A percentile compares a stretch with the other conserved stretches of the same genome.
Evolutionary conservation across 2,888 invertebrate genomes (phyloP).

Genomic region (Lochmaea capreae): DNA sequence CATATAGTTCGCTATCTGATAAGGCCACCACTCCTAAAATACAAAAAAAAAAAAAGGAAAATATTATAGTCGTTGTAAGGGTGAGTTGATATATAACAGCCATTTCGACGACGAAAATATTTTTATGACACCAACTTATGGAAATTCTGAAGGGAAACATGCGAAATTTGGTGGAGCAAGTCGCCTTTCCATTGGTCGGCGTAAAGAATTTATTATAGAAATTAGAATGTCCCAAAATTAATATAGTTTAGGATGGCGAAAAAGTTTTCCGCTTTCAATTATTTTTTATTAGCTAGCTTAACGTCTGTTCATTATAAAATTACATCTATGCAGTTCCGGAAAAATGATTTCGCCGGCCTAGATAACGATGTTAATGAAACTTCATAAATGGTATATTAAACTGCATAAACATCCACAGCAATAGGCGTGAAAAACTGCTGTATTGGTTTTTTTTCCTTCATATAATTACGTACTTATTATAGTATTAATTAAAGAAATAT

Average conservation of each 20-base stretch:
- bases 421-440: slow-evolving; percentile 16
- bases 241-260: no score
- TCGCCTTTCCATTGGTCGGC: slow-evolving; percentile 28
- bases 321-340: no score
- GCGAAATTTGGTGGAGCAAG: slow-evolving; percentile 47
- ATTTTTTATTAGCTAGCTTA: no score
- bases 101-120: slow-evolving; percentile 61
- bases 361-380: neutral
- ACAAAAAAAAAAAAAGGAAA: slow-evolving; percentile 39
- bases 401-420: neutral
- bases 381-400: neutral
- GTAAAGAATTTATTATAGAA: slow-evolving; percentile 8
- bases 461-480: slow-evolving; percentile 5
- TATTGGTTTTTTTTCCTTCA: slow-evolving; percentile 17
- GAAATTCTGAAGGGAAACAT: slow-evolving; percentile 57
- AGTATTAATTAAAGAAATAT: slow-evolving; percentile 5
- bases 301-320: no score
- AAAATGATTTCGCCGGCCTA: neutral
- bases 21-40: slow-evolving; percentile 54
- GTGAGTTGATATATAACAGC: slow-evolving; percentile 59
- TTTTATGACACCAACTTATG: slow-evolving; percentile 61
- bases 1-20: slow-evolving; percentile 52
- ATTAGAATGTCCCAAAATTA: no score
- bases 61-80: slow-evolving; percentile 54
- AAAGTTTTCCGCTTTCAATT: no score